Conservation (phyloP, 2,113 vertebrate genomes). For the Oreotrochilus melanogaster region DNA sequence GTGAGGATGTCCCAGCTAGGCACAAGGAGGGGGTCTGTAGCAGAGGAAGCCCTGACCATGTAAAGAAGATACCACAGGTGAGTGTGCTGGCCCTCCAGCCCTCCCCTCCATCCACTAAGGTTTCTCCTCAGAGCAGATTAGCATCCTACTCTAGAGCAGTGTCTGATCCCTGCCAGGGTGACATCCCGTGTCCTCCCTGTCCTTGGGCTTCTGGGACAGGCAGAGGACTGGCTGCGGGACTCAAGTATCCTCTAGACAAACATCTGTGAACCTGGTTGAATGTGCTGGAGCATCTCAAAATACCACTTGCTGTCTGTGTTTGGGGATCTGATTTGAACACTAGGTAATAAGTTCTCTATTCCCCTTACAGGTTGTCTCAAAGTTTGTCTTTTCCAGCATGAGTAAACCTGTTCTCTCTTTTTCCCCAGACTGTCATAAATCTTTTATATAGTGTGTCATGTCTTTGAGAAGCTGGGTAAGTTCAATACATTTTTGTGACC, state of each 20-base stretch:
- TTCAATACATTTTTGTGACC: neutral
- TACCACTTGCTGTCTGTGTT: neutral
- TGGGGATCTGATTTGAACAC: neutral
- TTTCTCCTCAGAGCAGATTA: neutral
- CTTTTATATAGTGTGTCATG: neutral
- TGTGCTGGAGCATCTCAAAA: neutral
- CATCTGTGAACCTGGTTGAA: neutral
- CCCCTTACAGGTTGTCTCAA: neutral
- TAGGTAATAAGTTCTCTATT: neutral
- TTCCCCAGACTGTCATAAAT: neutral
- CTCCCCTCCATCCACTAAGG: neutral
- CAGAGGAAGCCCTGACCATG: neutral
- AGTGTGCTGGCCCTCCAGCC: neutral
- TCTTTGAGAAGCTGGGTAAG: neutral
- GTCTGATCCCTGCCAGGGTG: neutral
- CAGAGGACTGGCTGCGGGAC: neutral
- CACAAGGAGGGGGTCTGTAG: neutral
- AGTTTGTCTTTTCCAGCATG: neutral
- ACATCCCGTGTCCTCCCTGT: neutral
- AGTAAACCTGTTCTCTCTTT: neutral
- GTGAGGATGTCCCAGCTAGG: neutral
- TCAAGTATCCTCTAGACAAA: neutral
- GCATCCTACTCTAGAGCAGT: neutral
- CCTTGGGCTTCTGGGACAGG: neutral
- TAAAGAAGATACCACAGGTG: neutral